Evolutionary conservation across 2,113 vertebrate species (phyloP), one percentile per base, ranked within the genome.

Genomic region (Dipodomys spectabilis): DNA sequence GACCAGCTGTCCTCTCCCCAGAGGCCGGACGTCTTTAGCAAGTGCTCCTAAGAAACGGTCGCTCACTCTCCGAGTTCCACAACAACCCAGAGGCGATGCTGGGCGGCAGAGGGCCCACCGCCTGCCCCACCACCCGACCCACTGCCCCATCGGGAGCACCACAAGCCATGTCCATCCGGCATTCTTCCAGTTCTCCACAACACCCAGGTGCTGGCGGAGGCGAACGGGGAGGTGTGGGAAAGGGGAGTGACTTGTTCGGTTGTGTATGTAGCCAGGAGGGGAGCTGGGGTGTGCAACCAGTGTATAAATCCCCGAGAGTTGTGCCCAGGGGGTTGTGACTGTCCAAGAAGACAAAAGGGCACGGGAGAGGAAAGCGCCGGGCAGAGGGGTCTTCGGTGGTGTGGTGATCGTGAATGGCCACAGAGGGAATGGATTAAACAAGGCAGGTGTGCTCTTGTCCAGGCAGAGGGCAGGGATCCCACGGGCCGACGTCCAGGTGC

Each of bases 21-120:
- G 84, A 88, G 45, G 68, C 12, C 30, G 71, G 39, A 67, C 93
- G 62, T 90, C 88, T 96, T 95, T 97, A 97, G 96, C 93, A 94
- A 82, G 60, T 2, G 13, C 44, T 82, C 71, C 86, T 73, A 75
- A 35, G 39, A 94, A 94, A 0, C 0, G 19, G 20, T 64, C 88
- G 82, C 68, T 53, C 82, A 1, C 27, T 27, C 77, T 18, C 35
- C 69, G 32, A 93, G 92, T 13, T 15, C 39, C 1, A 0, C 60
- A 2, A 1, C 81, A 81, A 60, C 87, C 57, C 10, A 73, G 49
- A 81, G 35, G 72, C 28, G 68, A 44, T 73, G 30, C 22, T 6
- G 20, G 60, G 53, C 7, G 11, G 23, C 68, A 9, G 73, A 28
- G 74, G 39, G 39, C 5, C 39, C 39, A 39, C 39, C 5, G 64